Evolutionary conservation across 1,140 invertebrate species (phyloP).

Genomic region (Helicoverpa armigera): DNA sequence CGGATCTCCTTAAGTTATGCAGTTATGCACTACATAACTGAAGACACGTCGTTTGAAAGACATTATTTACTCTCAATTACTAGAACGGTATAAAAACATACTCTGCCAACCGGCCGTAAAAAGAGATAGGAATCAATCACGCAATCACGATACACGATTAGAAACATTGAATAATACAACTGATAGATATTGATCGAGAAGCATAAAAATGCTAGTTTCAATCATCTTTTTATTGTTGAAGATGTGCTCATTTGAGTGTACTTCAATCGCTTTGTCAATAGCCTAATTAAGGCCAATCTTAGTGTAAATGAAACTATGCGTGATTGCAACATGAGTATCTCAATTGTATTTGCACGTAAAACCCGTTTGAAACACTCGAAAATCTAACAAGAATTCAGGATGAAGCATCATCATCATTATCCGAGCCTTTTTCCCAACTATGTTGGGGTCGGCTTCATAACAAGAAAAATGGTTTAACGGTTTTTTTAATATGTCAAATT

Average conservation of each 20-base stretch:
- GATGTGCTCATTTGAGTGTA: not conserved
- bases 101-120: conserved; percentile 19
- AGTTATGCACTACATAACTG: conserved; percentile 45
- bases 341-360: too few relatives aligned
- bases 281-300: conserved; percentile 32
- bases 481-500: too few relatives aligned
- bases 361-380: too few relatives aligned
- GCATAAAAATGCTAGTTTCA: not conserved
- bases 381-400: too few relatives aligned
- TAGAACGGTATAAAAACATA: conserved; percentile 29
- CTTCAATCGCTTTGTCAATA: conserved; percentile 15
- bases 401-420: too few relatives aligned
- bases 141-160: conserved; percentile 20
- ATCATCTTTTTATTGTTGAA: not conserved
- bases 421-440: too few relatives aligned
- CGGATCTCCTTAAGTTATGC: conserved; percentile 35
- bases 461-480: too few relatives aligned
- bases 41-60: conserved; percentile 31
- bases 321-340: not conserved
- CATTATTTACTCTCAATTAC: conserved; percentile 36
- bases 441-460: too few relatives aligned
- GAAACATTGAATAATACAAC: conserved; percentile 37
- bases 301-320: not conserved
- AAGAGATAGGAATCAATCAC: conserved; percentile 47
- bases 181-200: conserved; percentile 2